Percentiles rank a stretch among this genome's conserved stretches.
These are phyloP conservation scores for Abrostola tripartita DNA, from an alignment of 2,888 invertebrate genomes.

Conservation along the genomic window DNA sequence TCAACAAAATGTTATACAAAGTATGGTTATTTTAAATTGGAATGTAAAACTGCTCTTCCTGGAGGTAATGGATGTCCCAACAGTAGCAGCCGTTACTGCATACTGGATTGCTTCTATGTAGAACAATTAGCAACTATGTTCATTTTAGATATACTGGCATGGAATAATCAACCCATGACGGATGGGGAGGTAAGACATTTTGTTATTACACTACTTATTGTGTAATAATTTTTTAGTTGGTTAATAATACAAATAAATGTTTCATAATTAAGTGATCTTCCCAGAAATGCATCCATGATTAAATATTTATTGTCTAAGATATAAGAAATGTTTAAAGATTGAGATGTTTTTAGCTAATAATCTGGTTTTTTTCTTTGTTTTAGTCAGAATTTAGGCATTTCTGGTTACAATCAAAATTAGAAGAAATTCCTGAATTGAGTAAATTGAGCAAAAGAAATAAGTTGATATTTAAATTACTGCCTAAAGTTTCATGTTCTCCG, in stretches of 20 bases:
- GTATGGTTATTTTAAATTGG: conserved; percentile 87
- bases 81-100: conserved; percentile 84
- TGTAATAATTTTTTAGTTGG: too few relatives aligned
- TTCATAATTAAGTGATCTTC: too few relatives aligned
- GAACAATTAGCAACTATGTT: conserved; percentile 90
- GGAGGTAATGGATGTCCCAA: conserved; percentile 88
- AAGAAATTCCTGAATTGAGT: conserved; percentile 88
- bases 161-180: conserved; percentile 92
- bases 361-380: conserved; percentile 47
- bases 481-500: conserved; percentile 80
- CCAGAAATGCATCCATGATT: too few relatives aligned
- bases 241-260: too few relatives aligned
- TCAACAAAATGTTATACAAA: conserved; percentile 91
- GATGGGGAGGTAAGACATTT: conserved; percentile 91
- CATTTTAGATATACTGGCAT: conserved; percentile 94
- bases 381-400: conserved; percentile 95
- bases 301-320: too few relatives aligned
- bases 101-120: conserved; percentile 95
- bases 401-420: conserved; percentile 93
- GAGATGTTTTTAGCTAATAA: background rate
- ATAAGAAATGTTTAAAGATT: too few relatives aligned
- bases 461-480: conserved; percentile 83
- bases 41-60: conserved; percentile 91
- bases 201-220: conserved; percentile 6
- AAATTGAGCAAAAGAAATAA: conserved; percentile 71